phyloP scores from a whole-genome alignment of 2,888 invertebrate genomes.

The Galeopsomyia nigrocyanea region DNA sequence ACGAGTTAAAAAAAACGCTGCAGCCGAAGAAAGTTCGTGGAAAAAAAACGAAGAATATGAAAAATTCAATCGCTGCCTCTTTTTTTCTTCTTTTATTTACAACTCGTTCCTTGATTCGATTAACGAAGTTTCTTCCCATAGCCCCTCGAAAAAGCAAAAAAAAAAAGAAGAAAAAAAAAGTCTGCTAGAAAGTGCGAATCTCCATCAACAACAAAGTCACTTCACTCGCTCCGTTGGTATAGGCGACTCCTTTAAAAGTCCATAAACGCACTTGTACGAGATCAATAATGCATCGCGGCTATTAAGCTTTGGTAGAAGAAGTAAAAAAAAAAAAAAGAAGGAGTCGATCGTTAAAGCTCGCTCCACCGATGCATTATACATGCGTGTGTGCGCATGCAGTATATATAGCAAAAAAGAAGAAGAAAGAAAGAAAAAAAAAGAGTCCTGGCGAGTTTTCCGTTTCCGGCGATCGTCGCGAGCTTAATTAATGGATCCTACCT shows the following conservation, averaged over 20 bases:
- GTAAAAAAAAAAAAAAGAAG: background rate
- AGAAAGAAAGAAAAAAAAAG: background rate
- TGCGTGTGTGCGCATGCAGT: background rate
- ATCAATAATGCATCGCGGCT: slow-evolving; percentile 37
- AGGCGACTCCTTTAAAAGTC: slow-evolving; percentile 19
- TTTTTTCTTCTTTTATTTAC: no score
- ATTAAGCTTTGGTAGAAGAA: background rate
- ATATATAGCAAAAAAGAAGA: background rate
- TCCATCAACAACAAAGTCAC: no score
- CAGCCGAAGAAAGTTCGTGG: no score
- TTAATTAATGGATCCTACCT: slow-evolving; percentile 63
- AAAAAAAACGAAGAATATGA: no score
- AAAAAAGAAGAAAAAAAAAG: background rate
- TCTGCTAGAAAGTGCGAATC: no score
- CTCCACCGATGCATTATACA: slow-evolving; percentile 11
- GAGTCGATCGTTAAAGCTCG: background rate
- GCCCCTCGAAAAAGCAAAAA: no score
- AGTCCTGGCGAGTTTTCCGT: slow-evolving; percentile 28
- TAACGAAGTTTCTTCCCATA: no score
- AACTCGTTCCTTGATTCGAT: no score
- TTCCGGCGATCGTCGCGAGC: slow-evolving; percentile 32
- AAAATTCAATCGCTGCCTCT: no score
- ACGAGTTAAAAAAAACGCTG: no score
- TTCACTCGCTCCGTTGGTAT: slow-evolving; percentile 2
- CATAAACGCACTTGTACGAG: slow-evolving; percentile 2